Evolutionary conservation across 2,888 invertebrate genomes (phyloP), one percentile per base, ranked within the genome.

Genomic region (Hybos culiciformis): DNA sequence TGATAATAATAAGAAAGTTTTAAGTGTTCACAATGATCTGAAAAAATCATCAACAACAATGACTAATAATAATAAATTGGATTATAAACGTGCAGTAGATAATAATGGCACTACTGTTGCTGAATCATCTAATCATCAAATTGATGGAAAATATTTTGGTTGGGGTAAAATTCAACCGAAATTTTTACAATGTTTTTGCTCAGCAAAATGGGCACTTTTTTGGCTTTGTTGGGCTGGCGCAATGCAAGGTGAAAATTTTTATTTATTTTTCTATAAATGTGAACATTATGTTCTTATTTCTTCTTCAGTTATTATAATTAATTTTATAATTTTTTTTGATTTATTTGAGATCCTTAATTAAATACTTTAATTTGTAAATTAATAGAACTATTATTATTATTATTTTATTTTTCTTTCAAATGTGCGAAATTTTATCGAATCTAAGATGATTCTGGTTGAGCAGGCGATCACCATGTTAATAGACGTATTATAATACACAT

Each of bases 181-280:
- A 31, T 76, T 72, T 63, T 69, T 83, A 48, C 83, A 83, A 66
- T 61, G 72, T 41, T 82, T 82, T 65, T 70, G 81, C 15, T 79
- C 75, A 2, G 76, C 84, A 14, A 80, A 81, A 58, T 84, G 84
- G 80, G 80, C 83, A 18, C 72, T 85, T 5, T 81, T 84, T 64
- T 84, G 81, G 76, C 67, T 86, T 1, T 84, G 85, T 60, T 81
- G 80, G 78, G 83, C 81, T 5, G 83, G 81, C 1, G 80, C 81
- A 31, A 71, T 84, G 56, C 85, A 86, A 72, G 82, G 82, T 80
- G n/a, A n/a, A n/a, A n/a, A 57, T 59, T 66, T 53, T 33, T n/a
- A 18, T 31, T 33, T 37, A 14, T 26, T 31, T 29, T 32, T 32
- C 8, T 7, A 32, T 32, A 14, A 14, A n/a, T n/a, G n/a, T n/a